A percentile compares a stretch with the other conserved stretches of the same genome.
Conservation (phyloP, 2,113 vertebrate species). For the Scomber scombrus region DNA sequence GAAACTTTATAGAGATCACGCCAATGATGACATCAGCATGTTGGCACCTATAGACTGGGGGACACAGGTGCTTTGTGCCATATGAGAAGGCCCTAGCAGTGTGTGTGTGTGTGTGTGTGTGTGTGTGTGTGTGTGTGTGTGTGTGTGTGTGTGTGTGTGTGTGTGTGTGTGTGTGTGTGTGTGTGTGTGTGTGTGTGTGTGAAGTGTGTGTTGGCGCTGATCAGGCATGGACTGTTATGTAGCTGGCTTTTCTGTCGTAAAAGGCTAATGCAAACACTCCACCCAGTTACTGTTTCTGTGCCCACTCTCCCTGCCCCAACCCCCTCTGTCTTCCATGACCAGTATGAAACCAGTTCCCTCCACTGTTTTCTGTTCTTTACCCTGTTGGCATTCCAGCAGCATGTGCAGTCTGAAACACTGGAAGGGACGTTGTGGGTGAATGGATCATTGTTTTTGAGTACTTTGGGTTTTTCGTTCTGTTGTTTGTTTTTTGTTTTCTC, state of each 20-base stretch:
- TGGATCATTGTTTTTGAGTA: constrained; percentile 58
- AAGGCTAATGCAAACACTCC: constrained; percentile 33
- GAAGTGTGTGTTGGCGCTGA: constrained; percentile 51
- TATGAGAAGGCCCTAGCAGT: constrained; percentile 21
- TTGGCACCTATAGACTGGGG: constrained; percentile 45
- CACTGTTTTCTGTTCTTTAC: constrained; percentile 37
- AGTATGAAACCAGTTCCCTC: constrained; percentile 57
- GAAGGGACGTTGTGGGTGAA: constrained; percentile 64
- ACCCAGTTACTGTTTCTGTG: constrained; percentile 40
- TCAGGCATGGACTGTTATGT: constrained; percentile 33
- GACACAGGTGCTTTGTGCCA: constrained; percentile 19
- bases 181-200: background rate
- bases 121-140: constrained; percentile 38
- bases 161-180: constrained; percentile 46
- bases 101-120: constrained; percentile 12
- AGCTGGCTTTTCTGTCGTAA: constrained; percentile 48
- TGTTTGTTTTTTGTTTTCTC: constrained; percentile 23
- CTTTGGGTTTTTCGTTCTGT: constrained; percentile 25
- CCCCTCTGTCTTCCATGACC: constrained; percentile 40
- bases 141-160: constrained; percentile 1
- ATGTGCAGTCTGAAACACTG: constrained; percentile 64
- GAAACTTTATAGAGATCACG: constrained; percentile 34
- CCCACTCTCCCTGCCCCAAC: background rate
- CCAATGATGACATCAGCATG: constrained; percentile 64
- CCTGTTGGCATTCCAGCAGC: constrained; percentile 45